Evolutionary conservation across 2,888 invertebrate species (phyloP).

Genomic region (Abrostola triplasia): DNA sequence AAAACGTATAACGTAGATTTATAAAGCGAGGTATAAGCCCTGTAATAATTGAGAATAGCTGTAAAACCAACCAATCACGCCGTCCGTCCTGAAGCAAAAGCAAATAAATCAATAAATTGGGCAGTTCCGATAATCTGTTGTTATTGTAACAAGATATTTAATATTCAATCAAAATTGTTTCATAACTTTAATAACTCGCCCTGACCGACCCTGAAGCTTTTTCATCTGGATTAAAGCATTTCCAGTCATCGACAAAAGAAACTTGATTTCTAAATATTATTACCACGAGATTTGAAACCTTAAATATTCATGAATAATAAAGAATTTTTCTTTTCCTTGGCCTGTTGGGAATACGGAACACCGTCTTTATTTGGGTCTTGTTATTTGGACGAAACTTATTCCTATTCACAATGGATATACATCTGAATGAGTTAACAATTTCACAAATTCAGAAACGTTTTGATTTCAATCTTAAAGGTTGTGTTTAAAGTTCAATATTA

Average conservation of each 20-base stretch:
- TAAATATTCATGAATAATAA: slow-evolving; percentile 62
- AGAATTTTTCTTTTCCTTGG: slow-evolving; percentile 49
- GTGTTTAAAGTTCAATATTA: slow-evolving; percentile 22
- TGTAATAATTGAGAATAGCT: too few species aligned
- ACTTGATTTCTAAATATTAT: slow-evolving; percentile 54
- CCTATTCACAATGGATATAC: slow-evolving; percentile 56
- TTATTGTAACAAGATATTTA: slow-evolving; percentile 29
- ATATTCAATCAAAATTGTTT: slow-evolving; percentile 44
- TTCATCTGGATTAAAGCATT: slow-evolving; percentile 40
- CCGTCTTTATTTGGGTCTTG: slow-evolving; percentile 60
- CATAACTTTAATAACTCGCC: slow-evolving; percentile 26
- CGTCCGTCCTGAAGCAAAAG: too few species aligned
- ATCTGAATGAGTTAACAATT: slow-evolving; percentile 58
- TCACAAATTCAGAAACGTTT: slow-evolving; percentile 32
- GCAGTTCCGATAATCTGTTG: slow-evolving; percentile 21
- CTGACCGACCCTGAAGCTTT: slow-evolving; percentile 10
- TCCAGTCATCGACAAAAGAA: slow-evolving; percentile 40
- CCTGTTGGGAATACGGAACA: slow-evolving; percentile 58
- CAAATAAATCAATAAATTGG: not conserved
- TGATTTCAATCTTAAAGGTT: slow-evolving; percentile 26
- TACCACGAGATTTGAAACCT: slow-evolving; percentile 44
- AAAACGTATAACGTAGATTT: not conserved
- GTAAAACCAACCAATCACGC: too few species aligned
- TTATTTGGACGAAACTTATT: slow-evolving; percentile 69
- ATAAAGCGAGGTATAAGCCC: too few species aligned